Percentiles rank a stretch among this genome's conserved stretches.
Evolutionary conservation across 1,140 invertebrate species (phyloP).

Genomic region (Hesperophylax magnus): DNA sequence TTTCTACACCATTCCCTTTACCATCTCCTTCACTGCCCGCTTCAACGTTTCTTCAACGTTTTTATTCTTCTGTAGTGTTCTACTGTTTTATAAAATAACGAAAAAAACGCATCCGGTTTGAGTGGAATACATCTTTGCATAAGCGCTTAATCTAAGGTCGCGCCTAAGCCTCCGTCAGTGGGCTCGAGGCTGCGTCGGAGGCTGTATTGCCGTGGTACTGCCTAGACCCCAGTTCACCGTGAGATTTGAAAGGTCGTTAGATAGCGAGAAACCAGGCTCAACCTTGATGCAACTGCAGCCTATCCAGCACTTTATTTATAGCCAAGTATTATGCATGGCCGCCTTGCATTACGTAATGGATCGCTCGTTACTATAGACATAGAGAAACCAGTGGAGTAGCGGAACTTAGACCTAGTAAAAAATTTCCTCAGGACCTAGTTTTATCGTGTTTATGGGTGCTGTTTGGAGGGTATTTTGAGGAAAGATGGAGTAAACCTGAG

Average conservation of each 20-base stretch:
- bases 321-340: neutral
- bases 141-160: neutral
- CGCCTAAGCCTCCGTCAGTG: neutral
- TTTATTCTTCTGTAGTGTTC: no score
- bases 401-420: no score
- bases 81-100: no score
- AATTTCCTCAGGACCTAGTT: no score
- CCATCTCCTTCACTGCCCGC: no score
- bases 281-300: constrained; percentile 6
- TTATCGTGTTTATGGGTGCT: no score
- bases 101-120: neutral
- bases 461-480: no score
- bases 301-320: neutral
- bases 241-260: constrained; percentile 26
- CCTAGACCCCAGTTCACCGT: neutral
- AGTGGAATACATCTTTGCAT: neutral
- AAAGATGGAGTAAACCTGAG: no score
- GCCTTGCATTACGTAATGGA: neutral
- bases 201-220: neutral
- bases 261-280: neutral
- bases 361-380: neutral
- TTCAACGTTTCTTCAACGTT: no score
- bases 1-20: no score
- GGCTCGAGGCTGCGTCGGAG: neutral
- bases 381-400: no score